These are phyloP conservation scores for Cheumatopsyche charites DNA, from an alignment of 1,140 invertebrate genomes.

Conservation along the genomic window DNA sequence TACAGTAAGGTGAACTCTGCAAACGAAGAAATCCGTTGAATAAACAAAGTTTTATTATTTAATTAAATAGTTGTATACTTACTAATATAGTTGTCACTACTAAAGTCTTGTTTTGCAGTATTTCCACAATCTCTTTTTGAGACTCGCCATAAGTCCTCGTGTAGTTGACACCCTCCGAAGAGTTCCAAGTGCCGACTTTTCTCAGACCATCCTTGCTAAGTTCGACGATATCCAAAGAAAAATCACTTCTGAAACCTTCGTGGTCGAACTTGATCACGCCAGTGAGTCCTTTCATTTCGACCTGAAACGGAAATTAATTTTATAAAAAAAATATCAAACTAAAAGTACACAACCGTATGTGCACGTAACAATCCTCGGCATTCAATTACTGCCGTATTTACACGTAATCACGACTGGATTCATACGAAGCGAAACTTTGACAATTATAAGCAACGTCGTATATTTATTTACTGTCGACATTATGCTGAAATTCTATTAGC, in stretches of 20 bases:
- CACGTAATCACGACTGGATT: neutral
- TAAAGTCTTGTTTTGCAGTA: constrained; percentile 90
- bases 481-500: constrained; percentile 6
- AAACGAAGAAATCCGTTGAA: constrained; percentile 48
- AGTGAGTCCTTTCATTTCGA: constrained; percentile 89
- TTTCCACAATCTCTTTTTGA: constrained; percentile 83
- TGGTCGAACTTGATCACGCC: constrained; percentile 94
- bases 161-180: constrained; percentile 86
- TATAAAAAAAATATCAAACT: too few species aligned
- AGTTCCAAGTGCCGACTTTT: constrained; percentile 90
- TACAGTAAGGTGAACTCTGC: constrained; percentile 90
- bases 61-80: constrained; percentile 55
- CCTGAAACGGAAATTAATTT: constrained; percentile 60
- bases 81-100: constrained; percentile 92
- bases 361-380: too few species aligned
- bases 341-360: too few species aligned
- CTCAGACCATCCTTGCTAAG: constrained; percentile 79
- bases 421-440: too few species aligned
- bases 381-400: neutral
- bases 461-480: constrained; percentile 10
- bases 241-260: constrained; percentile 90
- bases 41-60: constrained; percentile 27
- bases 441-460: too few species aligned
- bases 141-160: constrained; percentile 84
- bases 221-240: constrained; percentile 89